These are phyloP conservation scores for Amiota mariae DNA, from an alignment of 2,888 invertebrate species.

Conservation along the genomic window DNA sequence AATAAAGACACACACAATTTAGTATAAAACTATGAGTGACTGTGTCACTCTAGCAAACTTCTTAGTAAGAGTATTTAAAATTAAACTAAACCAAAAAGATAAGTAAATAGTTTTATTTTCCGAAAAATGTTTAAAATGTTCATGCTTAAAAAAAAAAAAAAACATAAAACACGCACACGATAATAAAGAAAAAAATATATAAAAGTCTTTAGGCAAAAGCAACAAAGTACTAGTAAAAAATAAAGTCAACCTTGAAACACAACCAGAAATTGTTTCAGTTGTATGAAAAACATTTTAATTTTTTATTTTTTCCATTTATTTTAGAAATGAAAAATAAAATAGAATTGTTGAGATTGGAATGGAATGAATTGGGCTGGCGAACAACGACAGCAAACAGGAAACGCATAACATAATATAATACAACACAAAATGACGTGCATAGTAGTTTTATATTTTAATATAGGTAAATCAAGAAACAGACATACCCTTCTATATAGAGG, in stretches of 20 bases:
- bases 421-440: not conserved
- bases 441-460: not conserved
- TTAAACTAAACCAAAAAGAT: too few relatives aligned
- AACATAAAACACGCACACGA: slow-evolving; percentile 8
- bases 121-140: too few relatives aligned
- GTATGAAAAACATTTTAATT: slow-evolving; percentile 7
- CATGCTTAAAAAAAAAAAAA: not conserved
- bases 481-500: not conserved
- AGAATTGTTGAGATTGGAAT: not conserved
- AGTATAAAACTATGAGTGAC: slow-evolving; percentile 28
- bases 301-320: slow-evolving; percentile 33
- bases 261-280: slow-evolving; percentile 43
- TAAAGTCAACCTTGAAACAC: slow-evolving; percentile 54
- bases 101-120: too few relatives aligned
- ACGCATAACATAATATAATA: not conserved
- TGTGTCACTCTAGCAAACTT: not conserved
- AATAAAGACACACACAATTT: slow-evolving; percentile 34
- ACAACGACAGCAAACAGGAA: slow-evolving; percentile 18
- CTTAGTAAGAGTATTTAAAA: too few relatives aligned
- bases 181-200: slow-evolving; percentile 8
- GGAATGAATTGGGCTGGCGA: too few relatives aligned
- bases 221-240: slow-evolving; percentile 17
- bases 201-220: slow-evolving; percentile 4
- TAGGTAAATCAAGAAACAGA: not conserved
- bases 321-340: slow-evolving; percentile 43